A percentile compares a stretch with the other conserved stretches of the same genome.
These are phyloP conservation scores for Tanypteryx hageni DNA, from an alignment of 2,888 invertebrate genomes.

Conservation along the genomic window DNA sequence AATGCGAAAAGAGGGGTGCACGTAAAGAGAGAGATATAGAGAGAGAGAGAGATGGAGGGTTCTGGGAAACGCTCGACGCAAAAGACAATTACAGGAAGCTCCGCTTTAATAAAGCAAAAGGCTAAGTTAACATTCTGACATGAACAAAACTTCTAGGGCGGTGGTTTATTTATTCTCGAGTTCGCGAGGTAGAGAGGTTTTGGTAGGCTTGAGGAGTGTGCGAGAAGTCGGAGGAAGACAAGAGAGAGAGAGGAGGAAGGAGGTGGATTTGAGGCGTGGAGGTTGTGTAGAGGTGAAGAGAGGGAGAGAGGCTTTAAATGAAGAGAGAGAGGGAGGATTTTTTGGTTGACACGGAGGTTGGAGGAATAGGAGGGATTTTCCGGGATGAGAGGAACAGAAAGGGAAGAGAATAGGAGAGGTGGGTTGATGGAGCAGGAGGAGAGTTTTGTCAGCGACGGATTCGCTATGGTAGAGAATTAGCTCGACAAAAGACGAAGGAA, in stretches of 20 bases:
- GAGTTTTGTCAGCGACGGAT: slow-evolving; percentile 8
- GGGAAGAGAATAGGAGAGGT: neutral
- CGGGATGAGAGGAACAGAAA: neutral
- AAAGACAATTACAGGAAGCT: slow-evolving; percentile 53
- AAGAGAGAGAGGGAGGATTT: slow-evolving; percentile 44
- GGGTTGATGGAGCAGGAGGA: slow-evolving; percentile 34
- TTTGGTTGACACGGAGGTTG: slow-evolving; percentile 48
- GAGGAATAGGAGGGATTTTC: neutral
- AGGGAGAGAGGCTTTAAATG: slow-evolving; percentile 39
- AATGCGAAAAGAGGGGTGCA: neutral
- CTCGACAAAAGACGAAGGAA: slow-evolving; percentile 60
- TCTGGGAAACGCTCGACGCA: slow-evolving; percentile 12
- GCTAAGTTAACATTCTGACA: slow-evolving; percentile 43
- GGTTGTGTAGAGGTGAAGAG: neutral
- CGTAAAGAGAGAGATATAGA: neutral
- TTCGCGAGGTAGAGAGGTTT: slow-evolving; percentile 5
- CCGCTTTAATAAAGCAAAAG: slow-evolving; percentile 55
- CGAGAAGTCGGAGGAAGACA: too few species aligned
- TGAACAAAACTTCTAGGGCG: slow-evolving; percentile 49
- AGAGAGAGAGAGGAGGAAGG: neutral
- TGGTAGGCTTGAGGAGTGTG: neutral
- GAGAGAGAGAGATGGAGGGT: neutral
- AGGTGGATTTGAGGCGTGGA: neutral
- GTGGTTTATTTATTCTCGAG: slow-evolving; percentile 55
- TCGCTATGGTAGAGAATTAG: slow-evolving; percentile 52